These are phyloP conservation scores for Bambusicola thoracicus DNA, from an alignment of 2,113 vertebrate genomes.

Conservation along the genomic window DNA sequence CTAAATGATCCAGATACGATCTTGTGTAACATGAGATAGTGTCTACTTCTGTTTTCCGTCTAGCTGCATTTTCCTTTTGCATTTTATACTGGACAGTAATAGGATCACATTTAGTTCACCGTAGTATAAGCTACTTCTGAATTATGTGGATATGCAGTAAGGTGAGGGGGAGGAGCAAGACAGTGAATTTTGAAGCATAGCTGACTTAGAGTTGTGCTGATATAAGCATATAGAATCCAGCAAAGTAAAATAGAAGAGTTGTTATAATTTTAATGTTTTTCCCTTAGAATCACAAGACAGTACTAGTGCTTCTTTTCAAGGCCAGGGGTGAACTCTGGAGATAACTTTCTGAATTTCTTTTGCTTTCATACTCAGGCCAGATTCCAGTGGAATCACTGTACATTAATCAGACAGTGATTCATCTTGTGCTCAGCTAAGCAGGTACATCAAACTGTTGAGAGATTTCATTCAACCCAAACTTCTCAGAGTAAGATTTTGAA, in stretches of 20 bases:
- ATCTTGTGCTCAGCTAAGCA: background rate
- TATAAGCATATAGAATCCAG: background rate
- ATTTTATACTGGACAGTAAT: background rate
- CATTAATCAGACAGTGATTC: background rate
- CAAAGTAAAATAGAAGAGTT: background rate
- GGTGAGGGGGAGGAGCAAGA: background rate
- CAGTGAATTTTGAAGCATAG: accelerated
- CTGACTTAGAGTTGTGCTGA: background rate
- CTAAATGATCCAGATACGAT: background rate
- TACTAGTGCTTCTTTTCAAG: background rate
- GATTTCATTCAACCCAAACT: background rate
- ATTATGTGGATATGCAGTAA: background rate
- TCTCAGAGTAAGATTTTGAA: background rate
- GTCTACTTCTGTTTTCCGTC: background rate
- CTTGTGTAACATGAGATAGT: accelerated
- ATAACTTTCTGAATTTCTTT: background rate
- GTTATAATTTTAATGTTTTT: background rate
- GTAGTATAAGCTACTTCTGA: background rate
- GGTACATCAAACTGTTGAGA: background rate
- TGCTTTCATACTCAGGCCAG: background rate
- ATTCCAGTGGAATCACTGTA: background rate
- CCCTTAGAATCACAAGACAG: background rate
- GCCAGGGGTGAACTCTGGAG: background rate
- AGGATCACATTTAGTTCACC: background rate
- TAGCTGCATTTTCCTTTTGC: background rate